These are phyloP conservation scores for Malurus melanocephalus DNA, from an alignment of 2,113 vertebrate genomes.

Conservation along the genomic window DNA sequence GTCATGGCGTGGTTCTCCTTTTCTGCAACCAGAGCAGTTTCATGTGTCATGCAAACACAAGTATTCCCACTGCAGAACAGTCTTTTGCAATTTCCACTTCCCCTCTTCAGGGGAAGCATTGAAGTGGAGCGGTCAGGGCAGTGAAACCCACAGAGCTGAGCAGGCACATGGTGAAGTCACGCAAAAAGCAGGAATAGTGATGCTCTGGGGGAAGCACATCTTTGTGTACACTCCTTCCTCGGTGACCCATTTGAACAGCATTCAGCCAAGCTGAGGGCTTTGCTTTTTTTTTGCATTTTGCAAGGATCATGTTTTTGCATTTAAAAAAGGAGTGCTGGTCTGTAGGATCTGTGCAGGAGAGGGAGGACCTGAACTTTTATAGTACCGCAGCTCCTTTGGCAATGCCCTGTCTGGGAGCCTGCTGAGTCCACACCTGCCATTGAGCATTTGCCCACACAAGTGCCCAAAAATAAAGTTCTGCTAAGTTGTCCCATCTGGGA, in stretches of 20 bases:
- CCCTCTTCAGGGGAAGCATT: not conserved
- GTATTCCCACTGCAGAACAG: not conserved
- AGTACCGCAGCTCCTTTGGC: not conserved
- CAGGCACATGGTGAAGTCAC: not conserved
- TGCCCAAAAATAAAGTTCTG: not conserved
- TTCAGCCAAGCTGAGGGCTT: not conserved
- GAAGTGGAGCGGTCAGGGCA: not conserved
- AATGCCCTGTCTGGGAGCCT: not conserved
- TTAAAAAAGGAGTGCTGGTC: not conserved
- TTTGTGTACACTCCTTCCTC: not conserved
- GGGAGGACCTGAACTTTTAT: not conserved
- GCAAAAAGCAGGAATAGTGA: not conserved
- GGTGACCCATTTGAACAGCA: not conserved
- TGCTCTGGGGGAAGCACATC: not conserved
- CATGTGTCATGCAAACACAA: not conserved
- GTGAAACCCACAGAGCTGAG: not conserved
- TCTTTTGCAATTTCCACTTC: slow-evolving; percentile 31
- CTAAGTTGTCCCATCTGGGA: not conserved
- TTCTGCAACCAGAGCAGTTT: not conserved
- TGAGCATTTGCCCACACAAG: not conserved
- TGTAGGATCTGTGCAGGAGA: not conserved
- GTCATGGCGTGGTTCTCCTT: not conserved
- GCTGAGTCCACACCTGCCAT: not conserved
- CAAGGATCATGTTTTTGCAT: not conserved
- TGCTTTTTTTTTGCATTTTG: not conserved